Base-by-base conservation (phyloP, 2,113 vertebrate species). In the Archilochus colubris region DNA sequence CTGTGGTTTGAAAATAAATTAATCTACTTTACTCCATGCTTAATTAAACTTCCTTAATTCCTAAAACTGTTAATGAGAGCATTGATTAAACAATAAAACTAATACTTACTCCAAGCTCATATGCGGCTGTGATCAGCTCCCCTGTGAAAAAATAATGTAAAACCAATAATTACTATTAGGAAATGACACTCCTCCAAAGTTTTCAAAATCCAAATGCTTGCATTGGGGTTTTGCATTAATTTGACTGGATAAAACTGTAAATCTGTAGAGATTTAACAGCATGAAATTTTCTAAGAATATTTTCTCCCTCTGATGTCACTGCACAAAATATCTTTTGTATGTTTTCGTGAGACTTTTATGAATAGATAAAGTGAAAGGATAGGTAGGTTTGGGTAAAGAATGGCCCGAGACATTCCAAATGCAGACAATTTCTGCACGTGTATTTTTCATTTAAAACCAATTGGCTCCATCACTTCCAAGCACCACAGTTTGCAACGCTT, bases 41-140 rank as follows among this genome's bases (percentile, higher is more conserved):
- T 99, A 99, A 99, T 99, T 99, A 99, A 99, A 99, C 99, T 99
- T 99, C 98, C 98, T 99, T 99, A 99, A 99, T 99, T 99, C 99
- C 98, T 99, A 98, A 99, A 99, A 99, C 98, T 99, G 99, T 99
- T 99, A 99, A 99, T 99, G 99, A 99, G 99, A 99, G 99, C 99
- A 99, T 99, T 99, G 99, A 99, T 99, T 99, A 99, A 99, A 99
- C 99, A 99, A 99, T 99, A 99, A 98, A 98, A 99, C 98, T 99
- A 99, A 99, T 99, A 98, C 99, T 99, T 98, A 99, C 99, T 99
- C 99, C 99, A 98, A 99, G 99, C 98, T 99, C 99, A 98, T 99
- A 99, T 96, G 99, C 99, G 96, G 99, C 98, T 98, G 99, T 99
- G 99, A 99, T 99, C 99, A 99, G 98, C 98, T 99, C 99, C 99